Evolutionary conservation across 2,888 invertebrate genomes (phyloP).

Genomic region (Drosophila anomalipes): DNA sequence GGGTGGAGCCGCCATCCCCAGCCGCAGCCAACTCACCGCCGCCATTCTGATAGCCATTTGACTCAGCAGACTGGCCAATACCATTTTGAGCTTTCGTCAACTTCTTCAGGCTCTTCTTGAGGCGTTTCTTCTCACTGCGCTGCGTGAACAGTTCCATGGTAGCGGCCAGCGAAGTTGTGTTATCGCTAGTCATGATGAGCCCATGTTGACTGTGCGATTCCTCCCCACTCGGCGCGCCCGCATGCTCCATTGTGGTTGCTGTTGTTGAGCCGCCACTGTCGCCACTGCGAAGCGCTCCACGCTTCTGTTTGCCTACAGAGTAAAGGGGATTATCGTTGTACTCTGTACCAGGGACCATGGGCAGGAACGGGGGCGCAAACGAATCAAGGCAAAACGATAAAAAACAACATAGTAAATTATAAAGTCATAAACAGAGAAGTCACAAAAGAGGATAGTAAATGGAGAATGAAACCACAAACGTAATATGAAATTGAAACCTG

Average conservation of each 20-base stretch:
- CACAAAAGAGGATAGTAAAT: conserved; percentile 26
- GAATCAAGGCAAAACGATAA: conserved; percentile 50
- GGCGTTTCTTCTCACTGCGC: conserved; percentile 83
- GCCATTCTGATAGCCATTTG: conserved; percentile 41
- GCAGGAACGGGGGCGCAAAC: conserved; percentile 34
- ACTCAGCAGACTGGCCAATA: conserved; percentile 17
- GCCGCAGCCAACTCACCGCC: conserved; percentile 12
- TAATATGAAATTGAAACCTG: not conserved
- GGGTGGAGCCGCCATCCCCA: conserved; percentile 28
- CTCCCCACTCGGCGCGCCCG: conserved; percentile 51
- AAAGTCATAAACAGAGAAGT: conserved; percentile 42
- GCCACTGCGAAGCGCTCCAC: conserved; percentile 52
- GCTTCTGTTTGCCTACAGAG: conserved; percentile 84
- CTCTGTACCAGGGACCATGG: conserved; percentile 72
- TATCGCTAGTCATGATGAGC: conserved; percentile 63
- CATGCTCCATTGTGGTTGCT: conserved; percentile 43
- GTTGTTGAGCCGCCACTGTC: conserved; percentile 38
- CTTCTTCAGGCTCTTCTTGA: conserved; percentile 81
- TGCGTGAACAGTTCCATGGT: conserved; percentile 82
- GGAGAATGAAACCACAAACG: conserved; percentile 18
- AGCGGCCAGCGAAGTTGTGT: conserved; percentile 73
- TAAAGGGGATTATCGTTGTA: conserved; percentile 85
- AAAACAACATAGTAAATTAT: conserved; percentile 64
- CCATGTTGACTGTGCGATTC: conserved; percentile 68
- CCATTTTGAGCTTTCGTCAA: conserved; percentile 72